Percentiles rank a stretch among this genome's conserved stretches.
phyloP scores from a whole-genome alignment of 1,140 invertebrate genomes.

The Drosophila aff. region DNA sequence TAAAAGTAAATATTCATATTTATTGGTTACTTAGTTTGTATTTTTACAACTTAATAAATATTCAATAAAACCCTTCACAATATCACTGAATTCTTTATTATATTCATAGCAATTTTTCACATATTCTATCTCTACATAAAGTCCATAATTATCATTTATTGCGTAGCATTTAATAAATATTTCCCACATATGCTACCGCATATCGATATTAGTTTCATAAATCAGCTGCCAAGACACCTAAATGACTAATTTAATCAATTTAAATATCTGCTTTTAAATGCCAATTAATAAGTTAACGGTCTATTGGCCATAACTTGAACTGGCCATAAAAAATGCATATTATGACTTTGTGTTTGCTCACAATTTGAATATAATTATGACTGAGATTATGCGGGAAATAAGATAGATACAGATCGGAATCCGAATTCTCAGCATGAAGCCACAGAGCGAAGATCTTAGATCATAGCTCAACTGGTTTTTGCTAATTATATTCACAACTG shows the following conservation, averaged over 20 bases:
- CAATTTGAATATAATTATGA: conserved; percentile 41
- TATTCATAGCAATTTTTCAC: neutral
- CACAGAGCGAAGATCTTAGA: neutral
- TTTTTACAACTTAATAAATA: neutral
- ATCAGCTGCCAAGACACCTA: conserved; percentile 22
- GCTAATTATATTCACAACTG: conserved; percentile 9
- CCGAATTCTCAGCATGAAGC: conserved; percentile 2
- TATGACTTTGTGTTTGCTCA: conserved; percentile 28
- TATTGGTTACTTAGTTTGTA: neutral
- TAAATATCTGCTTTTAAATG: conserved; percentile 27
- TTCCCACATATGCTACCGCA: conserved; percentile 9
- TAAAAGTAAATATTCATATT: neutral
- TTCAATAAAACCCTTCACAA: neutral
- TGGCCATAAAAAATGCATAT: conserved; percentile 32
- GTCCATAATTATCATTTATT: conserved; percentile 1
- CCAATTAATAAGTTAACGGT: conserved; percentile 26
- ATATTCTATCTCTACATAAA: neutral
- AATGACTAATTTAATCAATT: conserved; percentile 26
- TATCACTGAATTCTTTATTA: neutral
- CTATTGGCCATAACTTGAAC: conserved; percentile 28
- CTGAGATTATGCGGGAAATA: conserved; percentile 14
- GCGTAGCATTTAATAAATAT: conserved; percentile 6
- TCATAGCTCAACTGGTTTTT: conserved; percentile 16
- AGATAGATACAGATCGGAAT: conserved; percentile 2
- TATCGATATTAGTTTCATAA: conserved; percentile 25